Conservation (phyloP, 2,888 invertebrate species). For the Scrobipalpa costella region DNA sequence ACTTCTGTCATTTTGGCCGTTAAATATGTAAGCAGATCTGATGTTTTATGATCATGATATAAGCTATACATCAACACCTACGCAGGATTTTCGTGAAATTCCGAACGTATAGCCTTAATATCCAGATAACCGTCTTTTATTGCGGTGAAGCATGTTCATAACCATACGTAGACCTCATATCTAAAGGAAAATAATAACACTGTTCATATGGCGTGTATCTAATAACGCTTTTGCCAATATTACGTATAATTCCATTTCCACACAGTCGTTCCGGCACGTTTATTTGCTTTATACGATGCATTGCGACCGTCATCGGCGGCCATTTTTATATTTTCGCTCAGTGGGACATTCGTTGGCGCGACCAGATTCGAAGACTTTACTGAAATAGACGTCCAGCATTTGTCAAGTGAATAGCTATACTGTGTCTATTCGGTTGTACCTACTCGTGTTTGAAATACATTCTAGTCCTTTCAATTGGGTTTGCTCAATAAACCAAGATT, state of each 20-base stretch:
- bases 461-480: too few species aligned
- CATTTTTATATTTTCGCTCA: slow-evolving; percentile 19
- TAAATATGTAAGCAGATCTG: neutral
- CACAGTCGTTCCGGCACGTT: slow-evolving; percentile 39
- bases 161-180: slow-evolving; percentile 20
- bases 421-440: neutral
- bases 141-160: slow-evolving; percentile 18
- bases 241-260: slow-evolving; percentile 47
- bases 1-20: neutral
- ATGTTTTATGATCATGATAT: neutral
- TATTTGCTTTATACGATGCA: slow-evolving; percentile 48
- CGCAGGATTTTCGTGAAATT: neutral
- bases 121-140: slow-evolving; percentile 7
- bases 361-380: slow-evolving; percentile 3
- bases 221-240: slow-evolving; percentile 32
- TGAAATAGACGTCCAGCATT: slow-evolving; percentile 19
- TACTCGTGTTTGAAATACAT: neutral
- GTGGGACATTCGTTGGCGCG: slow-evolving; percentile 8
- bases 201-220: slow-evolving; percentile 17
- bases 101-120: neutral
- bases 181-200: slow-evolving; percentile 17
- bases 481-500: too few species aligned
- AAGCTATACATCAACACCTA: neutral
- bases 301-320: slow-evolving; percentile 8
- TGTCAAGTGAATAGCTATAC: slow-evolving; percentile 25